Percentiles rank a stretch among this genome's conserved stretches.
These are phyloP conservation scores for Epinephelus malabaricus DNA, from an alignment of 2,797 vertebrate genomes.

Conservation along the genomic window DNA sequence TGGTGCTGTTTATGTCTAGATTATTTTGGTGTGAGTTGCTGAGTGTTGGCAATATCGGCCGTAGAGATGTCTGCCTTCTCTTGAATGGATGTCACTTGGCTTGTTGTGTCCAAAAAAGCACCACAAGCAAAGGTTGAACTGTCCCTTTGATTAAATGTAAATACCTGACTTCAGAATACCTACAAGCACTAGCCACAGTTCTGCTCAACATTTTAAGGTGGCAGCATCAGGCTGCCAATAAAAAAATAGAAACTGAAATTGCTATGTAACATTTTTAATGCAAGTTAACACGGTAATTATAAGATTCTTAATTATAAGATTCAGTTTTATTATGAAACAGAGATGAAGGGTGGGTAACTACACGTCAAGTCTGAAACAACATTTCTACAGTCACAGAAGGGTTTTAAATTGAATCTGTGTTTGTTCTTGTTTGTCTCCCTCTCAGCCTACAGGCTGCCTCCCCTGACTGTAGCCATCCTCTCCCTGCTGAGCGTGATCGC, in stretches of 20 bases:
- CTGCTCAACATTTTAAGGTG: neutral
- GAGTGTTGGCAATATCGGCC: no score
- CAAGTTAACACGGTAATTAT: neutral
- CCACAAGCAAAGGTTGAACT: no score
- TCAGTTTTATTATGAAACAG: neutral
- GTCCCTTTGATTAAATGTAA: neutral
- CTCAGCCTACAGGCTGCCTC: constrained; percentile 79
- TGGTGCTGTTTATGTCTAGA: no score
- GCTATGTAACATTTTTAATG: neutral
- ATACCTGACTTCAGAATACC: neutral
- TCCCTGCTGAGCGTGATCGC: constrained; percentile 80
- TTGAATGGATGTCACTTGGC: no score
- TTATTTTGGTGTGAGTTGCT: no score
- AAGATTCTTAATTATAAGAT: neutral
- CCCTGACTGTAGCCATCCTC: constrained; percentile 78
- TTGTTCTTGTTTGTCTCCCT: neutral
- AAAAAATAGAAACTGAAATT: neutral
- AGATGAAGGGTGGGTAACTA: neutral
- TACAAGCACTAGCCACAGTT: neutral
- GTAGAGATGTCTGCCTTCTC: no score
- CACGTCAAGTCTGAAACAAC: neutral
- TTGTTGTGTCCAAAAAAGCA: no score
- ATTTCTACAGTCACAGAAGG: constrained; percentile 1
- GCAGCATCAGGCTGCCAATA: neutral
- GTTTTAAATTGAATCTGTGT: constrained; percentile 10